Conservation (phyloP, 2,797 vertebrate genomes). For the Siniperca scherzeri region DNA sequence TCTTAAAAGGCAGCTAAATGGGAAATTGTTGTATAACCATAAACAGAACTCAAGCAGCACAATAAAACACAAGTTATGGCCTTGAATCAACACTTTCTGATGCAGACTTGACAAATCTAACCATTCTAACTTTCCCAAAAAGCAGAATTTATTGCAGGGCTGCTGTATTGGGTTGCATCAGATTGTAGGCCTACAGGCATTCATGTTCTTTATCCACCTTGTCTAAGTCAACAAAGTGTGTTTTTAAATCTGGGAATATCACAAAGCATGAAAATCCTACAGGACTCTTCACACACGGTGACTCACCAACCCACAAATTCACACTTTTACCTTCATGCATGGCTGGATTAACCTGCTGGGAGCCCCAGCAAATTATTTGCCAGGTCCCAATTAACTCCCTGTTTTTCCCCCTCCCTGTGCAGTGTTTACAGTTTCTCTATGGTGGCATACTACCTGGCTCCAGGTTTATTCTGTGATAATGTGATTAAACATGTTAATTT, state of each 20-base stretch:
- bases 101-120: not conserved
- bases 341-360: not conserved
- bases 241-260: constrained; percentile 17
- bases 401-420: too few species aligned
- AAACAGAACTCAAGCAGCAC: not conserved
- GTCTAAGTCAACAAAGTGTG: not conserved
- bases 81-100: not conserved
- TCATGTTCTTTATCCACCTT: not conserved
- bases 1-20: not conserved
- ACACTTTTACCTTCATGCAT: not conserved
- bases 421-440: too few species aligned
- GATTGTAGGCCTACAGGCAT: not conserved
- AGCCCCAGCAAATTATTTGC: not conserved
- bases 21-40: not conserved
- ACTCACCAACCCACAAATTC: not conserved
- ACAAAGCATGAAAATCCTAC: not conserved
- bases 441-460: too few species aligned
- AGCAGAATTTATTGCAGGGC: not conserved
- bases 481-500: too few species aligned
- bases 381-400: too few species aligned
- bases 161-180: constrained; percentile 6
- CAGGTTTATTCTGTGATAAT: too few species aligned
- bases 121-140: not conserved
- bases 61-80: not conserved
- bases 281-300: not conserved